Evolutionary conservation across 2,888 invertebrate genomes (phyloP), one percentile per base, ranked within the genome.

Genomic region (Athalia rosae): DNA sequence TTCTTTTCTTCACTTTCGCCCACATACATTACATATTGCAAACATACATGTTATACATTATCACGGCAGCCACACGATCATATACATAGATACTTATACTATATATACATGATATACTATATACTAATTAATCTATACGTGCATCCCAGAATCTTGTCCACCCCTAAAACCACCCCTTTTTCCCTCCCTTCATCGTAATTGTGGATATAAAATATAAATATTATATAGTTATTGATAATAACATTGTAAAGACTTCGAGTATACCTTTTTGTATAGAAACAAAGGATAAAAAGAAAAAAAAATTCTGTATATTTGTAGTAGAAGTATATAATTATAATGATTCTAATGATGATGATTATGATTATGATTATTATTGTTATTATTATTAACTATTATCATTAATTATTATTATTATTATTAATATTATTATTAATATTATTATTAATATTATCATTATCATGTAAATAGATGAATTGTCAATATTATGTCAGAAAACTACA

Each of bases 281-380:
- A 28, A 58, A 74, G 47, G 61, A 59, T 48, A 76, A 69, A 67
- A 71, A 50, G 56, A 69, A 78, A 81, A 79, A 80, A 79, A 80
- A 85, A 84, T 86, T 87, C 84, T 89, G 89, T 89, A 89, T 89
- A 89, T 88, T 89, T 89, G 85, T 89, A 87, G 87, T 86, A 87
- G 86, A 84, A 85, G 82, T 87, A 87, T 86, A 86, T 82, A 86
- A 87, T 86, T 85, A 77, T 79, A 83, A 83, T 81, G 83, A 85
- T 86, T 81, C 83, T 84, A 84, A 81, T 81, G 84, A 82, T 82
- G 85, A 83, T 84, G 84, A 81, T 82, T 82, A 83, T 82, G 82
- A 84, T 82, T 80, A 83, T 82, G 80, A 82, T 83, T 82, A 85
- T 84, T 84, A 87, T 83, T 84, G 28, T 81, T 83, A 85, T 86